Evolutionary conservation across 1,140 invertebrate species (phyloP).

Genomic region (Saccostrea cuccullata): DNA sequence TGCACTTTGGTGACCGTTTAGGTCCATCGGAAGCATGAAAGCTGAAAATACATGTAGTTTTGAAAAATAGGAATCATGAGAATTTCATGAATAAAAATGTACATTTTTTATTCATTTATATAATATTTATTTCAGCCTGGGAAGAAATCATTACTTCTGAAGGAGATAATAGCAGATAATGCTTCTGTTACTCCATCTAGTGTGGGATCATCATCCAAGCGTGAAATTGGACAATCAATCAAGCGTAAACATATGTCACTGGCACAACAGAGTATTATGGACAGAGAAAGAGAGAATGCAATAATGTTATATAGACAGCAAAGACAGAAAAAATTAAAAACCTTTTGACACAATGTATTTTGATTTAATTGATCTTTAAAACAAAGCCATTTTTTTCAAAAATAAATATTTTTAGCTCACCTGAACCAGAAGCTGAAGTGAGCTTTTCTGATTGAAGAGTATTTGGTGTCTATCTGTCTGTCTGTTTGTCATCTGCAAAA

Average conservation of each 20-base stretch:
- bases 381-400: neutral
- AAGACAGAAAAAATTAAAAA: constrained; percentile 60
- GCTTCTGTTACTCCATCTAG: neutral
- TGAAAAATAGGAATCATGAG: neutral
- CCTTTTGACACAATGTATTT: constrained; percentile 24
- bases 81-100: neutral
- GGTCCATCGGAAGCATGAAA: too few species aligned
- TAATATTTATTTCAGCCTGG: constrained; percentile 59
- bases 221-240: constrained; percentile 61
- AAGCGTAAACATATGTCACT: constrained; percentile 66
- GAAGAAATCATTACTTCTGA: constrained; percentile 60
- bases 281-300: constrained; percentile 63
- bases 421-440: too few species aligned
- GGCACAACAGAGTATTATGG: constrained; percentile 62
- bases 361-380: neutral
- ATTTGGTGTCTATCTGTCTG: too few species aligned
- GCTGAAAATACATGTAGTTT: too few species aligned
- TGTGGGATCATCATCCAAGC: constrained; percentile 15
- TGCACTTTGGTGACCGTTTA: too few species aligned
- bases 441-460: too few species aligned
- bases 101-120: neutral
- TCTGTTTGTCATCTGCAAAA: too few species aligned
- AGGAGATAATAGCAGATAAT: constrained; percentile 58
- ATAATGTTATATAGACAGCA: constrained; percentile 66
- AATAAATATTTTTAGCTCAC: too few species aligned